These are phyloP conservation scores for Loripinus fragilis DNA, from an alignment of 2,888 invertebrate species.

Conservation along the genomic window DNA sequence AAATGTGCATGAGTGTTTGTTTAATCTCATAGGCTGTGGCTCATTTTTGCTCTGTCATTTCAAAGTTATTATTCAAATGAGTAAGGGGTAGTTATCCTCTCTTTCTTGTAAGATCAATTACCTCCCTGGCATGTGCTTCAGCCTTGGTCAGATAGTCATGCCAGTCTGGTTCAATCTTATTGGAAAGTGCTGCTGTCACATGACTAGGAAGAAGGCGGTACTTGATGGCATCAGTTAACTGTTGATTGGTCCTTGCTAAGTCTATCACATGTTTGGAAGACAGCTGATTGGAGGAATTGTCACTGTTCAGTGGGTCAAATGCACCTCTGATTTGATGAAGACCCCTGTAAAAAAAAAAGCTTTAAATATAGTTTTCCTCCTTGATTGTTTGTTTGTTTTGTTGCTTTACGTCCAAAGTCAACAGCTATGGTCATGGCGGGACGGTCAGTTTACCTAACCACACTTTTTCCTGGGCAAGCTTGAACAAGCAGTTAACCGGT, in stretches of 20 bases:
- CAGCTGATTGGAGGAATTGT: constrained; percentile 57
- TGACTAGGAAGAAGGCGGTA: constrained; percentile 84
- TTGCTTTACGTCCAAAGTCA: too few relatives aligned
- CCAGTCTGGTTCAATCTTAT: constrained; percentile 66
- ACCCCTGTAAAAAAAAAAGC: constrained; percentile 78
- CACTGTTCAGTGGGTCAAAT: constrained; percentile 84
- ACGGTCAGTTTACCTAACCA: too few relatives aligned
- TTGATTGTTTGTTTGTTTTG: too few relatives aligned
- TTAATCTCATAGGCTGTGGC: too few relatives aligned
- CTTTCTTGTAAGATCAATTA: constrained; percentile 35
- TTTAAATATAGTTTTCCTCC: too few relatives aligned
- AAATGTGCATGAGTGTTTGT: too few relatives aligned
- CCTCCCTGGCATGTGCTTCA: constrained; percentile 78
- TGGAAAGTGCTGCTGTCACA: constrained; percentile 54
- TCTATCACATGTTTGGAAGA: constrained; percentile 86
- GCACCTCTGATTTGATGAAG: constrained; percentile 85
- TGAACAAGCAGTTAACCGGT: too few relatives aligned
- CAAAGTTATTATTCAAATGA: too few relatives aligned
- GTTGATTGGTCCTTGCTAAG: constrained; percentile 87
- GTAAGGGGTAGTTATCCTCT: too few relatives aligned
- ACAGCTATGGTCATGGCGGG: too few relatives aligned
- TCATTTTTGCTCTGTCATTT: too few relatives aligned
- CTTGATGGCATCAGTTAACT: constrained; percentile 87
- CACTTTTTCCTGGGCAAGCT: too few relatives aligned
- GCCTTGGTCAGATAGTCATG: constrained; percentile 76